Evolutionary conservation across 2,888 invertebrate genomes (phyloP), one percentile per base, ranked within the genome.

Genomic region (Tillus elongatus): DNA sequence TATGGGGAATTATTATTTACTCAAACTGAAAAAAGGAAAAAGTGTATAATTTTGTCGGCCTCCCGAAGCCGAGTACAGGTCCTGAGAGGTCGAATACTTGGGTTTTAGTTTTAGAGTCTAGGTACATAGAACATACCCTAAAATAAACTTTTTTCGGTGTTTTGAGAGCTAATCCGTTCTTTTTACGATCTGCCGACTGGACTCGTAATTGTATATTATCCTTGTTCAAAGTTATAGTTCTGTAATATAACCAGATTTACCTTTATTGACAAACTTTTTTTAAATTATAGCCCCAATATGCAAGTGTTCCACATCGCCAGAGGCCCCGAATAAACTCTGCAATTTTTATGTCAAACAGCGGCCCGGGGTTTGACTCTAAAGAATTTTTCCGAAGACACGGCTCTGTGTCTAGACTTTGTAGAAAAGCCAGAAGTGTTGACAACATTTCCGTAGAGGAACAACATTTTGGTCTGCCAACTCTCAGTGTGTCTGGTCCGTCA

Each of bases 311-410:
- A 54, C 69, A 74, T 34, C 72, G 72, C 41, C 72, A 74, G 52
- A 73, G 87, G 45, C 82, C 85, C 44, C 75, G 87, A 37, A 83
- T 87, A 59, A 88, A 87, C 64, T 87, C 87, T 41, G 88, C 87
- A 50, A 86, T 87, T 56, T 87, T 86, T 64, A 81, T 86, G 42
- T 82, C 82, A 35, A 79, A 79, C 45, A 80, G 80, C 53, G 79
- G 81, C 1, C 72, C 77, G 15, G 81, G 80, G 14, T 83, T 85
- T 57, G 82, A 85, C 56, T 82, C 84, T 43, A 77, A 83, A 54
- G 86, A 86, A 66, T 86, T 85, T 59, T 68, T 85, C 54, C 73
- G 84, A 35, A 70, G 85, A 39, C 83, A 86, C 59, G 85, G 85
- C 15, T 84, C 84, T 10, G 83, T 83, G 54, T 85, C 85, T 37